Evolutionary conservation across 2,888 invertebrate genomes (phyloP), one percentile per base, ranked within the genome.

Genomic region (Acanthococcus lagerstroemiae): DNA sequence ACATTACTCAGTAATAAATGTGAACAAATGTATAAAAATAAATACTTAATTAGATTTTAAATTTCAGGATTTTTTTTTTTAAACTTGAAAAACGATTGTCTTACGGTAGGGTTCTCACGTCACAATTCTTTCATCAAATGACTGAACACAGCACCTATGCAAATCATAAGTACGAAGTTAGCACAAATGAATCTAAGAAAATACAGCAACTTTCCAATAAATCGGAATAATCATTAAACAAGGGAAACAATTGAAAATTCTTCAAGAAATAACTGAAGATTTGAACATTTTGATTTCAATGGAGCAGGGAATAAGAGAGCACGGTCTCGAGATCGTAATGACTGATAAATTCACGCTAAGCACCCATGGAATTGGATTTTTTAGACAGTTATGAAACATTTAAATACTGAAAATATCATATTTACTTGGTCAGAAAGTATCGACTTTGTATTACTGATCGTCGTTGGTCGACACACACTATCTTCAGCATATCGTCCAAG

Each of bases 401-500:
- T n/a, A n/a, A n/a, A n/a, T n/a, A n/a, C n/a, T n/a, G n/a, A n/a
- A n/a, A n/a, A n/a, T n/a, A n/a, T n/a, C n/a, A n/a, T 21, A 21
- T n/a, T 30, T 79, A 87, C 87, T 70, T 81, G 78, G 77, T 88
- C 86, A 68, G 85, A 84, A 69, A 82, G 81, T 91, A 93, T 68
- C 86, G 80, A 74, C 87, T 84, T 3, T 90, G 88, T 70, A 91
- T 82, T 21, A 82, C 83, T 0, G 97, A 97, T 55, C 97, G 76
- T 65, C 87, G 86, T 66, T 85, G 85, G 75, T 95, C 91, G 1
- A 83, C 79, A 73, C 90, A 92, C 0, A 97, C 94, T 22, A 95
- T 85, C 79, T 93, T 91, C 65, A 84, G 79, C 95, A 97, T 96
- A 73, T 95, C 93, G 73, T 96, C 95, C 74, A 93, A 87, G 73